Base-by-base conservation (phyloP, 2,113 vertebrate species). In the Alectura lathami region DNA sequence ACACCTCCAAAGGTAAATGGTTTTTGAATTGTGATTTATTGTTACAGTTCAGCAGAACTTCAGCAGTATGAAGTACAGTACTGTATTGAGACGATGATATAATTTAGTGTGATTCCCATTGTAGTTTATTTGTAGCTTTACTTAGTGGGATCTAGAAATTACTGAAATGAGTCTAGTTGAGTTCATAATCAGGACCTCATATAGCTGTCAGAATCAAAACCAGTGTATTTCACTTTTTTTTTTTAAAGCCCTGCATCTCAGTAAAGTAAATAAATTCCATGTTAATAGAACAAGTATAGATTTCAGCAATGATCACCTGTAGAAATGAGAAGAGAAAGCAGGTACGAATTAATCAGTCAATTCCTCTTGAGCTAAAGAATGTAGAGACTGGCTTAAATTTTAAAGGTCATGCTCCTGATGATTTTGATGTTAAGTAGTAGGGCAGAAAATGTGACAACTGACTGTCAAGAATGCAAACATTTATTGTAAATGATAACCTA, bases 1-100 rank as follows among this genome's bases (percentile, higher is more conserved):
- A 99, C 85, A 96, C 99, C 48, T 99, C 99, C 9, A 99, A 99
- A 99, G 99, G 99, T 99, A 98, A 79, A n/a, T 78, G 80, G 68
- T 27, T 78, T 88, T 85, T 16, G 7, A 91, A 79, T 38, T 51
- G 45, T 64, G 27, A 40, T 89, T 86, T 48, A 24, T n/a, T 68
- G n/a, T 40, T 64, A 48, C 14, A 38, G 36, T n/a, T 83, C 34
- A 74, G 6, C 29, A 90, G 38, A 83, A 47, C 64, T 54, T 59
- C 24, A 69, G 53, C n/a, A 53, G 22, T 69, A 4, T 68, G 17
- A 82, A 69, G 40, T 4, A 30, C 1, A 9, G 5, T 78, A 15
- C 40, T 84, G 27, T 69, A 45, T n/a, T 63, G 72, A 86, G 57
- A 50, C 27, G 32, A 2, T 8, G 17, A 54, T 1, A 0, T 73